Conservation (phyloP, 2,113 vertebrate genomes). For the Gymnobelideus leadbeateri region DNA sequence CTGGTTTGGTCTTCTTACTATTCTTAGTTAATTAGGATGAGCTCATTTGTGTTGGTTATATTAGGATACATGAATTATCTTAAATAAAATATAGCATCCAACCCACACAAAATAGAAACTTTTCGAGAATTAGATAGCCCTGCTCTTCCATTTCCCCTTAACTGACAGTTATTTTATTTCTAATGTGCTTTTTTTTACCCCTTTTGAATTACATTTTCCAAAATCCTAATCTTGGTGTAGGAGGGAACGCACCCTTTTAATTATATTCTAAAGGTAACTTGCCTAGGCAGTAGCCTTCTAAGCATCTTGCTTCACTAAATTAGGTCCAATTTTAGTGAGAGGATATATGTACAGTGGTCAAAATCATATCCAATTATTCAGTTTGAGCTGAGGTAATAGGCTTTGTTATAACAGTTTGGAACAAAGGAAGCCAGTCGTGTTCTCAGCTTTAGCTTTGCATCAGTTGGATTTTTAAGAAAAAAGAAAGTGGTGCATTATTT, state of each 20-base stretch:
- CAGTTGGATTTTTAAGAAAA: slow-evolving; percentile 10
- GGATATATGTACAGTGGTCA: slow-evolving; percentile 15
- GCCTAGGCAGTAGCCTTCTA: slow-evolving; percentile 16
- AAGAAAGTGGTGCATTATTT: slow-evolving; percentile 33
- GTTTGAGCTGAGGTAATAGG: slow-evolving; percentile 17
- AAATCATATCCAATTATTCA: slow-evolving; percentile 38
- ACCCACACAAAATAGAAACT: not conserved
- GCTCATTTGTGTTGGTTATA: slow-evolving; percentile 6
- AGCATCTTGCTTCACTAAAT: slow-evolving; percentile 56
- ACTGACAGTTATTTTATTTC: slow-evolving; percentile 54
- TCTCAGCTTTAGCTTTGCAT: not conserved
- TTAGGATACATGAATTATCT: not conserved
- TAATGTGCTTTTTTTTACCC: slow-evolving; percentile 7
- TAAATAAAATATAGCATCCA: not conserved
- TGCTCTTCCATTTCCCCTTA: not conserved
- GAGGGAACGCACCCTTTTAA: slow-evolving; percentile 9
- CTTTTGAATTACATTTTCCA: slow-evolving; percentile 57
- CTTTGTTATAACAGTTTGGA: not conserved
- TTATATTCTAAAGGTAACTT: slow-evolving; percentile 42
- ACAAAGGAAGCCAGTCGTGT: not conserved
- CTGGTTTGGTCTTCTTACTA: not conserved
- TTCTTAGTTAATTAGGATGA: slow-evolving; percentile 3
- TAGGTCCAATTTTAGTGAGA: slow-evolving; percentile 53
- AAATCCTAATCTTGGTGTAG: slow-evolving; percentile 40
- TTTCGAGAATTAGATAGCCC: slow-evolving; percentile 1